Percentiles rank a stretch among this genome's conserved stretches.
phyloP scores from a whole-genome alignment of 2,113 vertebrate species.

The Malurus melanocephalus region DNA sequence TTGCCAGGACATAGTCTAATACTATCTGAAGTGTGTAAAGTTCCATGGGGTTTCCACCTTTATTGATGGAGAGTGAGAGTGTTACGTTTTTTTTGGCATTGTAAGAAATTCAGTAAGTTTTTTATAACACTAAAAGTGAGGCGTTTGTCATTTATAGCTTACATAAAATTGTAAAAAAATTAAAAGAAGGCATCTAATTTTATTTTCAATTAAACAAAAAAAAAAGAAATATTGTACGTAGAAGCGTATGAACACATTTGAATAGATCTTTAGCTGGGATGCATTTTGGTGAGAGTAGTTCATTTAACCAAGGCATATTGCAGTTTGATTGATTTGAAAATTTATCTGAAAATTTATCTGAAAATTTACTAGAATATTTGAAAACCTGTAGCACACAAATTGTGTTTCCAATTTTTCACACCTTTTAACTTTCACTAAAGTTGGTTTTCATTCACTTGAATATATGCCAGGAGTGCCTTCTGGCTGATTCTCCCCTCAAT shows the following conservation, averaged over 20 bases:
- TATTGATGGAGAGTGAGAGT: not conserved
- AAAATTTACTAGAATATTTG: not conserved
- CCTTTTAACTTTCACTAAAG: not conserved
- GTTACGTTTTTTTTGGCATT: not conserved
- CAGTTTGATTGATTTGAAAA: not conserved
- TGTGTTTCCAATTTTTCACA: not conserved
- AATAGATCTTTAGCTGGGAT: not conserved
- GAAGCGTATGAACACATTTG: not conserved
- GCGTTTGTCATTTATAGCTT: not conserved
- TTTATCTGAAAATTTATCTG: not conserved
- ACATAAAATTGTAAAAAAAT: not conserved
- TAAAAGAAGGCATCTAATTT: not conserved
- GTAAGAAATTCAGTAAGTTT: not conserved
- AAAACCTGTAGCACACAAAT: not conserved
- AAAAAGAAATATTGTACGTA: not conserved
- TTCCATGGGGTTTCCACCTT: not conserved
- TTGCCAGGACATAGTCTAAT: not conserved
- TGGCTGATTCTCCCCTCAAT: not conserved
- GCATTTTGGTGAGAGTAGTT: not conserved
- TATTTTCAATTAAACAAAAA: not conserved
- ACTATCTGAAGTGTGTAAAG: not conserved
- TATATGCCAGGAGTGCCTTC: not conserved
- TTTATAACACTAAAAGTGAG: not conserved
- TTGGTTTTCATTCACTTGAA: not conserved
- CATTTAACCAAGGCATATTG: not conserved